Evolutionary conservation across 2,888 invertebrate genomes (phyloP).

Genomic region (Scaptomyza reducta): DNA sequence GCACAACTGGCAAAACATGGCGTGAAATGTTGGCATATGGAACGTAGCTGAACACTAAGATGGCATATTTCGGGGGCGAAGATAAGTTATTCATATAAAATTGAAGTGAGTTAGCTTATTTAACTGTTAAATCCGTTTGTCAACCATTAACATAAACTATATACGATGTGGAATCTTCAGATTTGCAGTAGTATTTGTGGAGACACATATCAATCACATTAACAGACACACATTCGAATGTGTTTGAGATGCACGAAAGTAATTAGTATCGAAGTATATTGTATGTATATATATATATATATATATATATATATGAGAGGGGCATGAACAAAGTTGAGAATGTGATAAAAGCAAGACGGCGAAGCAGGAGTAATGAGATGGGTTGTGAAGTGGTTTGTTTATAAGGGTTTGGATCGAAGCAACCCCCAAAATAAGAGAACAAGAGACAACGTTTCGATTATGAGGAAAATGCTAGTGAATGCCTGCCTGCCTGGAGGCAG

Average conservation of each 20-base stretch:
- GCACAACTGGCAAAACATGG: too few relatives aligned
- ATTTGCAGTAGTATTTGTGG: neutral
- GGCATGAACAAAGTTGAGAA: conserved; percentile 27
- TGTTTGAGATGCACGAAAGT: neutral
- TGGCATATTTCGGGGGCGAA: too few relatives aligned
- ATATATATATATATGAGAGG: neutral
- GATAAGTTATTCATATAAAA: too few relatives aligned
- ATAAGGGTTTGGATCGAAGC: conserved; percentile 17
- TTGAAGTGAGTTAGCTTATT: too few relatives aligned
- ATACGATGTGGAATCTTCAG: neutral
- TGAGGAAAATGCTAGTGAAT: neutral
- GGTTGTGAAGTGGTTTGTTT: neutral
- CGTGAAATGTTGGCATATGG: too few relatives aligned
- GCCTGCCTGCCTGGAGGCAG: conserved; percentile 30
- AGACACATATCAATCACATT: neutral
- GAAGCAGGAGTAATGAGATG: neutral
- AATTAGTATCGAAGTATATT: neutral
- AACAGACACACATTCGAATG: neutral
- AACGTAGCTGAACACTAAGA: too few relatives aligned
- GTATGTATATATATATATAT: neutral
- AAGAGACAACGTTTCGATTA: conserved; percentile 14
- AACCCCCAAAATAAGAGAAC: conserved; percentile 32
- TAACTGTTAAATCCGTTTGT: neutral
- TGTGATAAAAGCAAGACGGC: conserved; percentile 16
- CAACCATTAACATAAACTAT: neutral